Percentiles rank a stretch among this genome's conserved stretches.
These are phyloP conservation scores for Eurois occulta DNA, from an alignment of 2,888 invertebrate genomes.

Conservation along the genomic window DNA sequence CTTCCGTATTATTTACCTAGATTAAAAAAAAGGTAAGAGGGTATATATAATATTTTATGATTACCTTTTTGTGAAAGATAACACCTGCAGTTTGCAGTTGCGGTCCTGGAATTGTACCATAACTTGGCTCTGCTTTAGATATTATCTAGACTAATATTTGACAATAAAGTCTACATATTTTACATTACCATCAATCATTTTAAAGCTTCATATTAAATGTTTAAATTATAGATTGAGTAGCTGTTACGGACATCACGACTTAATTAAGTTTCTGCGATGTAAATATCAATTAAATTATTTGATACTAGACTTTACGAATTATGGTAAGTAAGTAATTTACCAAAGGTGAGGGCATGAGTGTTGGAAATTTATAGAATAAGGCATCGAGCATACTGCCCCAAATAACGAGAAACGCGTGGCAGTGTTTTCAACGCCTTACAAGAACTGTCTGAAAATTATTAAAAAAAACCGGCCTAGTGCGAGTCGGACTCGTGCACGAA, in stretches of 20 bases:
- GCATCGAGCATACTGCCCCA: not conserved
- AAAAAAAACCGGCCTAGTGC: too few species aligned
- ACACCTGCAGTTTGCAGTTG: too few species aligned
- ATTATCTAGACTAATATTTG: not conserved
- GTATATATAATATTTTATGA: too few species aligned
- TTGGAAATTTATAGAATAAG: not conserved
- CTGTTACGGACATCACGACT: constrained; percentile 49
- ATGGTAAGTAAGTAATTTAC: not conserved
- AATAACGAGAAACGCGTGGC: not conserved
- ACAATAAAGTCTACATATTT: constrained; percentile 4
- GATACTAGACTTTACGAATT: not conserved
- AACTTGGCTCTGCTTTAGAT: not conserved
- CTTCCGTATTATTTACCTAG: not conserved
- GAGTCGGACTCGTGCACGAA: too few species aligned
- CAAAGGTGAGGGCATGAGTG: not conserved
- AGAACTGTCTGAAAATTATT: not conserved
- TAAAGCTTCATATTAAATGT: not conserved
- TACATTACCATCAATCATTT: constrained; percentile 29
- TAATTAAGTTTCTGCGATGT: constrained; percentile 27
- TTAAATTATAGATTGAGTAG: constrained; percentile 35
- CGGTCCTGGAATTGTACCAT: not conserved
- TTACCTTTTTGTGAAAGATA: too few species aligned
- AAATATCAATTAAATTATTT: constrained; percentile 1
- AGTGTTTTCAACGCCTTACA: not conserved
- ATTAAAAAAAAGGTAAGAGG: too few species aligned